phyloP scores from a whole-genome alignment of 2,797 vertebrate genomes.

The Basileuterus tristriatus region DNA sequence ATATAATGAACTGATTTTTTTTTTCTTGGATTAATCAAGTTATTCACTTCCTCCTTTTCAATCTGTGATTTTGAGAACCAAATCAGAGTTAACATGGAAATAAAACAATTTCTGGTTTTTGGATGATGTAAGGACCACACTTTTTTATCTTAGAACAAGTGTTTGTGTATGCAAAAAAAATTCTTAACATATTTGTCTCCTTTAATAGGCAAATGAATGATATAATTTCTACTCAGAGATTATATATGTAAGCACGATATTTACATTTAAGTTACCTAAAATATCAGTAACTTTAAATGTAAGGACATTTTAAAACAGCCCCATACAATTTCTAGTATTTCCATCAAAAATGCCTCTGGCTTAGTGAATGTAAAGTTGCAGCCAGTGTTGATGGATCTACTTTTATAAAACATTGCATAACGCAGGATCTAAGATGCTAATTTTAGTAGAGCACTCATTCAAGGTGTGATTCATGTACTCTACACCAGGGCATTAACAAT shows the following conservation, averaged over 20 bases:
- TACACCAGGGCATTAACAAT: not conserved
- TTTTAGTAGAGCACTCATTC: not conserved
- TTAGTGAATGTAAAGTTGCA: not conserved
- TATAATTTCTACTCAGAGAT: not conserved
- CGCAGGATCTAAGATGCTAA: not conserved
- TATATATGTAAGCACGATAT: not conserved
- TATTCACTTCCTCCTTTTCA: not conserved
- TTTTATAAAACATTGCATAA: not conserved
- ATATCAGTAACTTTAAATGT: not conserved
- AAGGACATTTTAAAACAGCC: not conserved
- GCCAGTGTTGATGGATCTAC: not conserved
- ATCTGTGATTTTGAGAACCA: not conserved
- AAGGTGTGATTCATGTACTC: not conserved
- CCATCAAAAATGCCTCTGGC: not conserved
- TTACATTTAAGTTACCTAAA: not conserved
- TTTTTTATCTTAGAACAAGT: not conserved
- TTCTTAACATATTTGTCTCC: not conserved
- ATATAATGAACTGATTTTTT: not conserved
- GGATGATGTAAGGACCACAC: rapidly evolving
- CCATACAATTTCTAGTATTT: not conserved
- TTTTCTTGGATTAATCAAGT: not conserved
- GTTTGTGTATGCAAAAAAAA: not conserved
- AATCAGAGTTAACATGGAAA: not conserved
- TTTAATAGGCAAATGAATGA: not conserved
- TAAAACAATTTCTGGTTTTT: not conserved